Percentiles rank a stretch among this genome's conserved stretches.
Evolutionary conservation across 1,140 invertebrate species (phyloP).

Genomic region (Portunus trituberculatus): DNA sequence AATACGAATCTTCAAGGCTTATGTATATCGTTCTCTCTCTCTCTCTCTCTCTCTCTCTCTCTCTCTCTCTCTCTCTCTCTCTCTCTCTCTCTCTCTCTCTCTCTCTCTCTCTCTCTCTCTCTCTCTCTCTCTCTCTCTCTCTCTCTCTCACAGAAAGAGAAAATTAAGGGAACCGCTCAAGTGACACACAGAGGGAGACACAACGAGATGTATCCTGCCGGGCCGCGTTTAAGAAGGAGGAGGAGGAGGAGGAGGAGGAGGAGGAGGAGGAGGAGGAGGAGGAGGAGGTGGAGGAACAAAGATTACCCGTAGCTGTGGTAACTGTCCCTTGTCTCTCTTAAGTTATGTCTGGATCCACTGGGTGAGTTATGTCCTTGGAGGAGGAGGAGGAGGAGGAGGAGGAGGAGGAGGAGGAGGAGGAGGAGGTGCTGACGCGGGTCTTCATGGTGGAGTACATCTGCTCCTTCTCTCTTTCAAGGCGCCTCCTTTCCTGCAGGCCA

Average conservation of each 20-base stretch:
- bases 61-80: too few species aligned
- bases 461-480: background rate
- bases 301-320: background rate
- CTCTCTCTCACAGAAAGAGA: background rate
- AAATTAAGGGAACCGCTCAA: constrained; percentile 13
- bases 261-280: constrained; percentile 8
- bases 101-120: too few species aligned
- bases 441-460: background rate
- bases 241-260: constrained; percentile 16
- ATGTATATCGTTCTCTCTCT: too few species aligned
- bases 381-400: background rate
- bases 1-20: too few species aligned
- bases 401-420: background rate
- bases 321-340: background rate
- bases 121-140: too few species aligned
- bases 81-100: too few species aligned
- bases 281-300: constrained; percentile 18
- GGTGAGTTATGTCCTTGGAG: background rate
- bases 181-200: constrained; percentile 18
- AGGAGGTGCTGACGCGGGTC: background rate
- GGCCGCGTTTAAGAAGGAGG: background rate
- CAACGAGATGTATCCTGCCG: background rate
- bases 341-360: background rate
- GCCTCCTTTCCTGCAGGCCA: background rate
- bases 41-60: too few species aligned